Conservation (phyloP, 1,140 invertebrate species). For the Drosophila mayri region DNA sequence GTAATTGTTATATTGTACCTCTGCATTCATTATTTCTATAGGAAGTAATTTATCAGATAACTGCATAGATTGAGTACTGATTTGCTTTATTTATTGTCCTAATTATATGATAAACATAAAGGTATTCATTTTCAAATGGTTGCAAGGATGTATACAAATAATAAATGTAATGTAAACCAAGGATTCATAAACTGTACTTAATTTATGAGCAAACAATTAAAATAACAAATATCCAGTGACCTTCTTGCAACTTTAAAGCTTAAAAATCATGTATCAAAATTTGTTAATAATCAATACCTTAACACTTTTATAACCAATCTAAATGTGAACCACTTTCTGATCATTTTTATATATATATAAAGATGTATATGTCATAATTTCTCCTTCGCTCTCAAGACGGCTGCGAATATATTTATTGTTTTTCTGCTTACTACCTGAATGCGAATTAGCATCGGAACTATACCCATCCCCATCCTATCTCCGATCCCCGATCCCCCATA, state of each 20-base stretch:
- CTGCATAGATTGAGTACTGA: not conserved
- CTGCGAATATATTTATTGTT: conserved; percentile 48
- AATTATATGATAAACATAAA: too few species aligned
- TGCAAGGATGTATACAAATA: too few species aligned
- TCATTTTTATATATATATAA: not conserved
- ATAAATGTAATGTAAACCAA: too few species aligned
- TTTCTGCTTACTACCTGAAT: conserved; percentile 44
- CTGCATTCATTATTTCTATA: too few species aligned
- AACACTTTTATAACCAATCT: conserved; percentile 4
- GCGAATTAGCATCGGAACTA: conserved; percentile 42
- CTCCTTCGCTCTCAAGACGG: conserved; percentile 6
- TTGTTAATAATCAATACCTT: not conserved
- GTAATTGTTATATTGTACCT: too few species aligned
- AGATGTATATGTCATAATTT: conserved; percentile 17
- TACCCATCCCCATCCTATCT: conserved; percentile 3
- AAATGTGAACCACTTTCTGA: conserved; percentile 11
- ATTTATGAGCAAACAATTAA: too few species aligned
- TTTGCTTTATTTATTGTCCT: too few species aligned
- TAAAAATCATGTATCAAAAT: not conserved
- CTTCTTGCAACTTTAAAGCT: too few species aligned
- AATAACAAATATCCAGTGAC: too few species aligned
- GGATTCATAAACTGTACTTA: too few species aligned
- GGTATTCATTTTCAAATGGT: too few species aligned
- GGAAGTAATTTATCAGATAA: not conserved
- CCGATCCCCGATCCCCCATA: conserved; percentile 20